Conservation (phyloP, 2,113 vertebrate species). For the Psilopsiagon aymara region DNA sequence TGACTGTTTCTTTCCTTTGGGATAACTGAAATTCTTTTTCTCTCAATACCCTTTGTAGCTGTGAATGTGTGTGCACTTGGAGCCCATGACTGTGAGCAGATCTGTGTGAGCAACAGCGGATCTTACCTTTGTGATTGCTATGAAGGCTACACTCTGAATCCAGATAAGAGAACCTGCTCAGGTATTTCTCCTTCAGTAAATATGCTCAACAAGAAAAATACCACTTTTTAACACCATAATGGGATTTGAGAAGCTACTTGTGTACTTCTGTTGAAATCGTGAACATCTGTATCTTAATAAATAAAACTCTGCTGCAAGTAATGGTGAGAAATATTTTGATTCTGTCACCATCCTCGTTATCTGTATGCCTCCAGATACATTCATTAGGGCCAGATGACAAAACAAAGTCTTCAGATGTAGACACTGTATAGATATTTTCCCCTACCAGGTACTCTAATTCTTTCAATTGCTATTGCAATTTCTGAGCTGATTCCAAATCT, state of each 20-base stretch:
- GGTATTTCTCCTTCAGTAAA: constrained; percentile 47
- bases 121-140: constrained; percentile 87
- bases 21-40: background rate
- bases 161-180: constrained; percentile 88
- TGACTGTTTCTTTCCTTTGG: background rate
- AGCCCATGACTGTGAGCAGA: constrained; percentile 85
- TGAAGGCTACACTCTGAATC: constrained; percentile 83
- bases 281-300: background rate
- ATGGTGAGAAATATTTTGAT: background rate
- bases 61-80: constrained; percentile 80
- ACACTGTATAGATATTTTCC: background rate
- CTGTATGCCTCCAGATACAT: background rate
- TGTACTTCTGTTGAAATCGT: background rate
- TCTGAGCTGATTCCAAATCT: background rate
- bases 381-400: background rate
- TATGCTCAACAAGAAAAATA: background rate
- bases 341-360: background rate
- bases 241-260: background rate
- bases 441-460: background rate
- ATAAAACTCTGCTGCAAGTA: background rate
- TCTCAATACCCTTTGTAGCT: constrained; percentile 68
- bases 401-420: background rate
- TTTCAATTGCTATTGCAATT: background rate
- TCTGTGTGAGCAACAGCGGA: constrained; percentile 76
- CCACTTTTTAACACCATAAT: background rate